Base-by-base conservation (phyloP, 2,888 invertebrate species). In the Nasonia oneida region DNA sequence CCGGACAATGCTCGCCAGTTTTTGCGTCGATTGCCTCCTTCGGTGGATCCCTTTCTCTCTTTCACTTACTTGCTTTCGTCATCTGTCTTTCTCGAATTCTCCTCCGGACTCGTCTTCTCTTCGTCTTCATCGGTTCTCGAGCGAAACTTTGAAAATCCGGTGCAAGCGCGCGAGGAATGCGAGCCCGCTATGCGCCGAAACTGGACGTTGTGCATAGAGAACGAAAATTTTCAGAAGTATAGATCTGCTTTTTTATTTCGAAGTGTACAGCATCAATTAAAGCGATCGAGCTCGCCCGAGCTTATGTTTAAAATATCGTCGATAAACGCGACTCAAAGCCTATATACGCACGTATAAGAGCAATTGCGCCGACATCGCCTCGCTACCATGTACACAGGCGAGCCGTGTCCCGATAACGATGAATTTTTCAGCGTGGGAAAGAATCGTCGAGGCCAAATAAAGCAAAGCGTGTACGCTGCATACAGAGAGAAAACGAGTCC, bases 1-100 rank as follows among this genome's bases (percentile, higher is more conserved):
- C 70, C 84, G 91, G 91, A 91, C 92, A 92, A 92, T 92, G 92
- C 93, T 91, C 90, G 90, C 90, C 91, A 92, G 92, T 93, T 93
- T 93, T 93, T 93, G 92, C 90, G 91, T 91, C 90, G 92, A 91
- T 92, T 92, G 92, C 92, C 91, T 91, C 90, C 90, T 89, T 88
- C 90, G 89, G 53, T 39, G 76, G 80, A 81, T 67, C 83, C 84
- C 74, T 85, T 83, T 81, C 78, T 57, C 78, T 76, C 78, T 81
- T 77, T 86, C 88, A 81, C 88, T 87, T 85, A 84, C 85, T 83
- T 78, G 82, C 74, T 85, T 87, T 88, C 84, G 80, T 85, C 87
- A 88, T 86, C 85, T 77, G 85, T 83, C 85, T 87, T 89, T 80
- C 86, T 86, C 86, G 81, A 83, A 86, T 71, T 83, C 84, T 64